Conservation (phyloP, 2,797 vertebrate species). For the Argya squamiceps region DNA sequence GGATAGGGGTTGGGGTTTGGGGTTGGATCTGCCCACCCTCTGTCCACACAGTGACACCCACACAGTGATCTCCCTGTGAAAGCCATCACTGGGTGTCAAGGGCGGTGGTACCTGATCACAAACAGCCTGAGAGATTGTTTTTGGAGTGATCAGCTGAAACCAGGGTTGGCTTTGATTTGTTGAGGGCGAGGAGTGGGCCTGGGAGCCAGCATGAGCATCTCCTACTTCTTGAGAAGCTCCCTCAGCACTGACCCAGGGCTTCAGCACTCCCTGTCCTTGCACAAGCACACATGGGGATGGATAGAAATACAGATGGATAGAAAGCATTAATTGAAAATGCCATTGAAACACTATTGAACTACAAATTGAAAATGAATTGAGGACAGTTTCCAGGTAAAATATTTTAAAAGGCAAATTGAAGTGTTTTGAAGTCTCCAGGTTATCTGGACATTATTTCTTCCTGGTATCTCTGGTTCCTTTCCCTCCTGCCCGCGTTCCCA, state of each 20-base stretch:
- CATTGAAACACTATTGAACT: background rate
- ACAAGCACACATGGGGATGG: background rate
- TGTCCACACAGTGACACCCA: background rate
- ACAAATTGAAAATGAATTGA: background rate
- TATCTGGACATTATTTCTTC: background rate
- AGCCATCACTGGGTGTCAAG: fast-evolving
- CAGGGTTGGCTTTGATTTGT: background rate
- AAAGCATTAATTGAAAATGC: background rate
- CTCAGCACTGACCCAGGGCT: background rate
- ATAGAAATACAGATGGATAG: background rate
- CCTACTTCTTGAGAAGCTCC: background rate
- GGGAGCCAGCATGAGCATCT: fast-evolving
- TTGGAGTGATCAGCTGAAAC: background rate
- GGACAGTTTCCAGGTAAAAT: background rate
- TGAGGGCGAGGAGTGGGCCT: background rate
- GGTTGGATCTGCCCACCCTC: fast-evolving
- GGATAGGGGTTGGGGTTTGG: fast-evolving
- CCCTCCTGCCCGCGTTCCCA: background rate
- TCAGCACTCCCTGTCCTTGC: background rate
- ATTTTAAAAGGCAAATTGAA: background rate
- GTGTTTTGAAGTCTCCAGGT: background rate
- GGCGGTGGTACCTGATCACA: fast-evolving
- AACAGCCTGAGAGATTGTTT: background rate
- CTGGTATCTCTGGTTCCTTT: background rate
- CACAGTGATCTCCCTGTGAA: fast-evolving